Conservation (phyloP, 2,113 vertebrate genomes). For the Sitta europaea region DNA sequence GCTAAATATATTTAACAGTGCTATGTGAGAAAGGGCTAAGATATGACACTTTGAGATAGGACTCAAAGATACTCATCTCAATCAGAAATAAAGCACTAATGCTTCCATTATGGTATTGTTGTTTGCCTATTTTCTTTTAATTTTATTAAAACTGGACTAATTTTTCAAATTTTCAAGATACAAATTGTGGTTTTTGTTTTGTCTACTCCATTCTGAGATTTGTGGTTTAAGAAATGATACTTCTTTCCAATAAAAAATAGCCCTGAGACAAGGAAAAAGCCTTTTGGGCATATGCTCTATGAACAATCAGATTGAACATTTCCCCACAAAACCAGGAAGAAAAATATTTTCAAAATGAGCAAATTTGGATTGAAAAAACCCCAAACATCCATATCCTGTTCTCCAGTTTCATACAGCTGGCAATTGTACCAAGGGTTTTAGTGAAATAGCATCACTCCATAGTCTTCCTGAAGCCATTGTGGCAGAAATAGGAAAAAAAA, state of each 20-base stretch:
- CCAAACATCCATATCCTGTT: background rate
- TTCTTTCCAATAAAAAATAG: background rate
- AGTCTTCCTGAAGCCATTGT: background rate
- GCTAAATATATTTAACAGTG: background rate
- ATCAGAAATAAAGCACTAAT: background rate
- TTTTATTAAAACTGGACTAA: background rate
- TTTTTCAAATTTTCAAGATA: background rate
- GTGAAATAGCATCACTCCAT: background rate
- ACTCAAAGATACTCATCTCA: background rate
- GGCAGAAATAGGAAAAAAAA: background rate
- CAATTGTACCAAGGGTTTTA: background rate
- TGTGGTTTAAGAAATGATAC: background rate
- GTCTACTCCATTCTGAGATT: background rate
- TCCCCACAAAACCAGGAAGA: background rate
- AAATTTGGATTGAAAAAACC: background rate
- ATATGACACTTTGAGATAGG: background rate
- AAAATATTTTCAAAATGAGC: background rate
- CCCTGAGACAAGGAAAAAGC: background rate
- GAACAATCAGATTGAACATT: background rate
- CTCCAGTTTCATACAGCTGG: background rate
- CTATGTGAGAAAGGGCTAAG: background rate
- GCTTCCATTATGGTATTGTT: background rate
- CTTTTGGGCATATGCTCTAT: background rate
- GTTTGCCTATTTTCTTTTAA: background rate
- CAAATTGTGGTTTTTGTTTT: background rate